These are phyloP conservation scores for Autographa gamma DNA, from an alignment of 2,888 invertebrate species.

Conservation along the genomic window DNA sequence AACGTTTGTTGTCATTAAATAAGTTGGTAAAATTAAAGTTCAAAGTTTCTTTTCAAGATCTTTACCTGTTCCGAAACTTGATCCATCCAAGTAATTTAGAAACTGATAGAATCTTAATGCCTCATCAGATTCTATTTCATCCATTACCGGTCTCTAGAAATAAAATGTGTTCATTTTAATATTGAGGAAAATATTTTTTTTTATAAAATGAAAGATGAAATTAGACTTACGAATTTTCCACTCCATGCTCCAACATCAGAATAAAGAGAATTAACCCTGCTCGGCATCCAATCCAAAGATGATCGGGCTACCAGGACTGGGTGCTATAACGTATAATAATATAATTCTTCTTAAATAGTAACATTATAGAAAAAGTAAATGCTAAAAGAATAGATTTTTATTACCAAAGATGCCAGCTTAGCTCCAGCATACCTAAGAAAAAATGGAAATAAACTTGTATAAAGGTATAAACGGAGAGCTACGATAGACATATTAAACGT, in stretches of 20 bases:
- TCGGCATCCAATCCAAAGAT: constrained; percentile 86
- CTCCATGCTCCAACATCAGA: constrained; percentile 87
- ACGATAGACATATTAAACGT: constrained; percentile 26
- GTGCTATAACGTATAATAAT: too few relatives aligned
- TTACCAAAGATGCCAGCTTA: constrained; percentile 54
- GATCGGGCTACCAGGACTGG: constrained; percentile 83
- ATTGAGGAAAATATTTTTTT: background rate
- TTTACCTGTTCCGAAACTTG: constrained; percentile 84
- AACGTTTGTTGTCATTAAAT: too few relatives aligned
- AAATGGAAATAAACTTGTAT: background rate
- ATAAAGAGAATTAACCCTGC: constrained; percentile 83
- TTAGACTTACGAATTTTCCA: constrained; percentile 81
- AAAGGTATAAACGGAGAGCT: constrained; percentile 15
- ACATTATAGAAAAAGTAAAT: background rate
- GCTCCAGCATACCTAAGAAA: constrained; percentile 23
- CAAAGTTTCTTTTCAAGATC: background rate
- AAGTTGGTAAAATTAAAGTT: too few relatives aligned
- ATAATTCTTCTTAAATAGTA: background rate
- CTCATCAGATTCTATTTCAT: constrained; percentile 86
- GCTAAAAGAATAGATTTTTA: background rate
- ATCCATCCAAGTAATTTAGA: constrained; percentile 85
- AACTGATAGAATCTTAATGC: constrained; percentile 85
- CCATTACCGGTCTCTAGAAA: constrained; percentile 85
- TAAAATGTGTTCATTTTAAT: background rate
- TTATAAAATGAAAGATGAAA: constrained; percentile 3